These are phyloP conservation scores for Lynx canadensis DNA, from an alignment of 2,113 vertebrate genomes.

Conservation along the genomic window DNA sequence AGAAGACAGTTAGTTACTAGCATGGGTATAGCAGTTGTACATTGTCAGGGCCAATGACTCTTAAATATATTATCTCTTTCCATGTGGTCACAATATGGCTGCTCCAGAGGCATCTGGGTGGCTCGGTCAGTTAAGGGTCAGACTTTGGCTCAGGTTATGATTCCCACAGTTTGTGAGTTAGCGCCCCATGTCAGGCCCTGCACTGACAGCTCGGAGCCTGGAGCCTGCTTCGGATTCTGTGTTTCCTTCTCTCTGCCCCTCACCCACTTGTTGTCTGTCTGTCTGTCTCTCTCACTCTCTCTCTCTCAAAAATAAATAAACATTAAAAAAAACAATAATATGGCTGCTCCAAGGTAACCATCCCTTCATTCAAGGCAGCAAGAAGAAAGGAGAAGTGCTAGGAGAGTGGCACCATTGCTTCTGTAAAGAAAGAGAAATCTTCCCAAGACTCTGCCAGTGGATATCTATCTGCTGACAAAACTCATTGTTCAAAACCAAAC, in stretches of 20 bases:
- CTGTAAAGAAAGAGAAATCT: not conserved
- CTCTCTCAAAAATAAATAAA: no score
- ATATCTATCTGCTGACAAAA: not conserved
- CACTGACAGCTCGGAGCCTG: no score
- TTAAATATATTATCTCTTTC: not conserved
- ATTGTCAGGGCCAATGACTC: not conserved
- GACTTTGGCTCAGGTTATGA: no score
- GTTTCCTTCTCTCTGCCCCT: no score
- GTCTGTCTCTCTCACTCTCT: no score
- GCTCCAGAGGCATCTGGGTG: no score
- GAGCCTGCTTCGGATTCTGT: no score
- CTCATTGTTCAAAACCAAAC: not conserved
- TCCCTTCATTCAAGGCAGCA: not conserved
- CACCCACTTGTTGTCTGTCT: no score
- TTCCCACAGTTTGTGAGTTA: no score
- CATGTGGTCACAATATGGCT: not conserved
- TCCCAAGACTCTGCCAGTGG: not conserved
- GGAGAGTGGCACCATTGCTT: not conserved
- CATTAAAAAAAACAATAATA: not conserved
- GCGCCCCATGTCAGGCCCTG: no score
- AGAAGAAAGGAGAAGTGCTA: not conserved
- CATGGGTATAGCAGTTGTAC: not conserved
- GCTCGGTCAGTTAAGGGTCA: no score
- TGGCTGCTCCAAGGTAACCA: not conserved
- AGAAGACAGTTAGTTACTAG: not conserved